Conservation (phyloP, 1,140 invertebrate species). For the Littorina saxatilis region DNA sequence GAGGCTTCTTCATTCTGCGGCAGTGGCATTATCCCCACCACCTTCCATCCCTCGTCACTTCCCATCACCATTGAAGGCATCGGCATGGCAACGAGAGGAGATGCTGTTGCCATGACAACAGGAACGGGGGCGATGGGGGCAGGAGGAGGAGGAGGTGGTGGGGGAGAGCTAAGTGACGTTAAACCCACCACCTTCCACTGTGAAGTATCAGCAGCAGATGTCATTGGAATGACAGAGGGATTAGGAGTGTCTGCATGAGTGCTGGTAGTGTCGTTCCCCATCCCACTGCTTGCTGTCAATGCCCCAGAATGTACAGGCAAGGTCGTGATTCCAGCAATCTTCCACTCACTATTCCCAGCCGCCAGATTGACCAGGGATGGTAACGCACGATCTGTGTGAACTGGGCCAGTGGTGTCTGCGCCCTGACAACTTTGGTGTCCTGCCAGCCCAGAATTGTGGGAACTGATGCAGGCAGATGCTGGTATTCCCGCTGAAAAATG, state of each 20-base stretch:
- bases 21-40: slow-evolving; percentile 29
- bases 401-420: too few relatives aligned
- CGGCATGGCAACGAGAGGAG: neutral
- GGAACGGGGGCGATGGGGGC: neutral
- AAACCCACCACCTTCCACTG: slow-evolving; percentile 16
- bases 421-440: too few relatives aligned
- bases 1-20: neutral
- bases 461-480: too few relatives aligned
- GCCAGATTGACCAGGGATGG: neutral
- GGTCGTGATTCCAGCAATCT: slow-evolving; percentile 34
- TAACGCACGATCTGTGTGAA: too few relatives aligned
- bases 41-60: slow-evolving; percentile 23
- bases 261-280: neutral
- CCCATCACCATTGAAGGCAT: neutral
- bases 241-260: neutral
- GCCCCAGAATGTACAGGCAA: neutral
- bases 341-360: slow-evolving; percentile 5
- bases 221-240: neutral
- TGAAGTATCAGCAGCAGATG: neutral
- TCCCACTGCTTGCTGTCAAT: neutral
- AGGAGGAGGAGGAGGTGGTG: neutral
- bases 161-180: neutral
- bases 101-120: neutral
- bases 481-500: too few relatives aligned
- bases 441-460: too few relatives aligned